Conservation (phyloP, 2,888 invertebrate species). For the Helobdella robusta region DNA sequence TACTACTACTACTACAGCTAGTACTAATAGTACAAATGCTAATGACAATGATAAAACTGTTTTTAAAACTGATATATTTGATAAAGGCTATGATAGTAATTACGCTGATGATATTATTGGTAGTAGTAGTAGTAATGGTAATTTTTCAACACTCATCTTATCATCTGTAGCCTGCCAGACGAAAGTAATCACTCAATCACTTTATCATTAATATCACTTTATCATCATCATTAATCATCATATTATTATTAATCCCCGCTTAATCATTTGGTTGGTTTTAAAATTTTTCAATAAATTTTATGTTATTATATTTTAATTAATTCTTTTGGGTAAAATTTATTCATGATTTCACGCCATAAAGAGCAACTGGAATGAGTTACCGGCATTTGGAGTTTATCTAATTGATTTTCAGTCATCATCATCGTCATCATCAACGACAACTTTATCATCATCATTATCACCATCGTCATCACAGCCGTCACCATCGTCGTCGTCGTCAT, state of each 20-base stretch:
- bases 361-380: conserved; percentile 16
- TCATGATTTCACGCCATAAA: neutral
- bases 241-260: neutral
- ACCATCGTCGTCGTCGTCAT: too few species aligned
- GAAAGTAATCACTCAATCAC: too few species aligned
- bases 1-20: too few species aligned
- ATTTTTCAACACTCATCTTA: conserved; percentile 4
- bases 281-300: conserved; percentile 8
- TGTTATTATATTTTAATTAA: neutral
- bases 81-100: too few species aligned
- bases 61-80: neutral
- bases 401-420: too few species aligned
- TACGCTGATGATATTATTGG: too few species aligned
- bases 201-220: too few species aligned
- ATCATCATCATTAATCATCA: neutral
- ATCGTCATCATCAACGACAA: too few species aligned
- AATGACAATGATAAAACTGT: neutral
- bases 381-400: conserved; percentile 19
- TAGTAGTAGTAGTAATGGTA: too few species aligned
- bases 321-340: neutral
- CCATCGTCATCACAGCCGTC: neutral
- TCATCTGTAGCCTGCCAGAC: conserved; percentile 4
- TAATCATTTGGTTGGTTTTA: neutral
- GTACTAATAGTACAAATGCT: neutral
- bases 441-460: neutral